phyloP scores from a whole-genome alignment of 30 jellyfish, hydroid and myxozoan genomes.

The Clytia hemisphaerica region DNA sequence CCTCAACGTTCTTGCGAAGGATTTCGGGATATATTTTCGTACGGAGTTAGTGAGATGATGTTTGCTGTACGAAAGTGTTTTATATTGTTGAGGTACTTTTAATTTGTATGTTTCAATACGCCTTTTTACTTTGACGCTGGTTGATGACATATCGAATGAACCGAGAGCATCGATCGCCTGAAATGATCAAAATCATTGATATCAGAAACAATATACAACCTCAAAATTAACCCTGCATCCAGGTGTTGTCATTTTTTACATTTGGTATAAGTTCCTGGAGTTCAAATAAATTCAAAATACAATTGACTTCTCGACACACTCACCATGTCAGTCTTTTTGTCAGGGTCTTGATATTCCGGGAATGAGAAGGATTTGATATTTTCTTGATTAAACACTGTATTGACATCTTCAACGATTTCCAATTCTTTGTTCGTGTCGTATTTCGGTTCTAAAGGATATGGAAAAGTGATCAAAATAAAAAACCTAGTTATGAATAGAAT shows the following conservation, averaged over 20 bases:
- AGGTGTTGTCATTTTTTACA: too few relatives aligned
- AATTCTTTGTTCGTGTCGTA: slow-evolving; percentile 54
- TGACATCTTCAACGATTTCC: slow-evolving; percentile 32
- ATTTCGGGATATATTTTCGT: slow-evolving; percentile 42
- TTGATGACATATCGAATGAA: slow-evolving; percentile 14
- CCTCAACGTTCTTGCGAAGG: slow-evolving; percentile 57
- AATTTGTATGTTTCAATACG: slow-evolving; percentile 26
- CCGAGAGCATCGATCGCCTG: slow-evolving; percentile 83
- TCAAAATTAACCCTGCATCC: too few relatives aligned
- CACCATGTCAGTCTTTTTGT: slow-evolving; percentile 57
- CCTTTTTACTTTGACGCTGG: slow-evolving; percentile 32
- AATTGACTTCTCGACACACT: not conserved
- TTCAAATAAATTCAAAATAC: not conserved
- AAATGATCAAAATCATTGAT: not conserved
- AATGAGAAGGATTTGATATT: slow-evolving; percentile 34
- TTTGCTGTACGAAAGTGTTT: slow-evolving; percentile 58
- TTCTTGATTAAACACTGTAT: slow-evolving; percentile 22
- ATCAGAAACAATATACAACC: not conserved
- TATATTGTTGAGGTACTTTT: slow-evolving; percentile 74
- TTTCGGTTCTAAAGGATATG: slow-evolving; percentile 31
- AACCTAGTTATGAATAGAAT: too few relatives aligned
- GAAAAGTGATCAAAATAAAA: not conserved
- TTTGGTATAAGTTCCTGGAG: too few relatives aligned
- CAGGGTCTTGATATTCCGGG: slow-evolving; percentile 59
- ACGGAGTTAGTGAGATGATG: slow-evolving; percentile 39